Evolutionary conservation across 2,113 vertebrate genomes (phyloP).

Genomic region (Cairina moschata): DNA sequence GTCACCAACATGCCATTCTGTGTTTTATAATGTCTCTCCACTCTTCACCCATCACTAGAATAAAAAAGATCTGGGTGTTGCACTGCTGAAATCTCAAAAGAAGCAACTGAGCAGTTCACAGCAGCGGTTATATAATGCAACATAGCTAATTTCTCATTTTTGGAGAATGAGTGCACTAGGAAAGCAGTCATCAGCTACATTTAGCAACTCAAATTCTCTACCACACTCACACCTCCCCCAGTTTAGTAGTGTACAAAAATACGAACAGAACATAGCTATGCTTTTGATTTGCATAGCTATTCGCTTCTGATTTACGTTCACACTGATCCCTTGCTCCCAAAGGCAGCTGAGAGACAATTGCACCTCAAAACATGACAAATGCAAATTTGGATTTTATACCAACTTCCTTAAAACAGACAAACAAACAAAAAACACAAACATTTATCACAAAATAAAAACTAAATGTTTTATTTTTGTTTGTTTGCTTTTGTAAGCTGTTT

Average conservation of each 20-base stretch:
- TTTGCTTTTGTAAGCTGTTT: background rate
- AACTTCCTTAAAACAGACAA: background rate
- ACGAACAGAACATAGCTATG: background rate
- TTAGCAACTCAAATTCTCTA: background rate
- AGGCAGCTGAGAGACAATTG: background rate
- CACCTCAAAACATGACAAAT: background rate
- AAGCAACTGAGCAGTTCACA: background rate
- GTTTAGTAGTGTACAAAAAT: conserved; percentile 1
- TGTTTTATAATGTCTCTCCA: background rate
- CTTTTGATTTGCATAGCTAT: background rate
- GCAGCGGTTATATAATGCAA: background rate
- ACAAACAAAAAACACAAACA: background rate
- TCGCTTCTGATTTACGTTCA: background rate
- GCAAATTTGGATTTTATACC: background rate
- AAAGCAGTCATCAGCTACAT: background rate
- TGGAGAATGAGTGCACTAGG: background rate
- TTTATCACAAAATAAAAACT: background rate
- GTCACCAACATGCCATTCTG: background rate
- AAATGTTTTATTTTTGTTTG: too few species aligned
- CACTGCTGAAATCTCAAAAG: background rate
- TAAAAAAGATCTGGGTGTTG: background rate
- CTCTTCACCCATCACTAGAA: background rate
- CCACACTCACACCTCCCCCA: background rate
- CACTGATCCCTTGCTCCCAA: background rate
- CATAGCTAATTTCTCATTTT: background rate